phyloP scores from a whole-genome alignment of 1,140 invertebrate genomes.

The Venustaconcha ellipsiformis region DNA sequence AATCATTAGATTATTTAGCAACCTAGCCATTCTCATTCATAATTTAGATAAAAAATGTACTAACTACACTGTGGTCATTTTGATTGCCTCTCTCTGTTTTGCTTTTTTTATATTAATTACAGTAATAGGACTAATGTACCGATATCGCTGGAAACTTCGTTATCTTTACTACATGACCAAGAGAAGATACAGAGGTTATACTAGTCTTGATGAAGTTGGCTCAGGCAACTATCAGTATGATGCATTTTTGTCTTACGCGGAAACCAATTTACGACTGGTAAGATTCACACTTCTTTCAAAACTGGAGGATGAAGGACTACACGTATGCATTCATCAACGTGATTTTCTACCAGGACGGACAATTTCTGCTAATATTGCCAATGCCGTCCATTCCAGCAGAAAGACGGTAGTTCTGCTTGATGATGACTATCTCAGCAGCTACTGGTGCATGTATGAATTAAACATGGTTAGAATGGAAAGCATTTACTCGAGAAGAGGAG shows the following conservation, averaged over 20 bases:
- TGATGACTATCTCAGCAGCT: constrained; percentile 68
- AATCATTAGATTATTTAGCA: not conserved
- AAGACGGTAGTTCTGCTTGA: constrained; percentile 73
- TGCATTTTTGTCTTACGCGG: constrained; percentile 48
- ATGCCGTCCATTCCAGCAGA: constrained; percentile 74
- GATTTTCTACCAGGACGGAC: constrained; percentile 52
- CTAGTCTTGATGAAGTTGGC: not conserved
- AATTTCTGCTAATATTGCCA: constrained; percentile 75
- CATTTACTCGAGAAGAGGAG: constrained; percentile 4
- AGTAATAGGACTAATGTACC: constrained; percentile 12
- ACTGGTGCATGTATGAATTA: constrained; percentile 74
- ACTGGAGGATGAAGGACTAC: constrained; percentile 35
- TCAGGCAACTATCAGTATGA: constrained; percentile 32
- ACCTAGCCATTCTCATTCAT: not conserved
- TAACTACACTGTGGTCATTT: constrained; percentile 3
- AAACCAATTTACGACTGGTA: constrained; percentile 35
- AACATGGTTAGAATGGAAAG: constrained; percentile 32
- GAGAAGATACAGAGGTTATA: constrained; percentile 1
- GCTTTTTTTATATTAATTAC: constrained; percentile 10
- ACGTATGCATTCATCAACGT: constrained; percentile 46
- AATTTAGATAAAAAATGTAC: constrained; percentile 6
- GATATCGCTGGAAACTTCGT: constrained; percentile 22
- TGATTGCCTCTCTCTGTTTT: constrained; percentile 1
- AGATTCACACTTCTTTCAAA: constrained; percentile 21
- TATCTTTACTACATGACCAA: constrained; percentile 20